Conservation (phyloP, 2,888 invertebrate species). For the Argynnis bischoffii region DNA sequence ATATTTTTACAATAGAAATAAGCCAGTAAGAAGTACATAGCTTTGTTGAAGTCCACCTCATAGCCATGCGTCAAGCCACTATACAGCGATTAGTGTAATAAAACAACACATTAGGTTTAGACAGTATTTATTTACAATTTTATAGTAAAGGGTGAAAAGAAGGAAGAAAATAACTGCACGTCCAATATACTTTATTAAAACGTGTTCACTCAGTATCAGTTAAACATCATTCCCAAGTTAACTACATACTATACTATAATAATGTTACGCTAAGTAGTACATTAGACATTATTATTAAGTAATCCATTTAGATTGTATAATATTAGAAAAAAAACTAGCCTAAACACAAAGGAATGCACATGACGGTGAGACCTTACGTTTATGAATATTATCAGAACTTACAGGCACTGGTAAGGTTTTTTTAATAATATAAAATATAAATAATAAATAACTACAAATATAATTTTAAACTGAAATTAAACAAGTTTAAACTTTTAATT, state of each 20-base stretch:
- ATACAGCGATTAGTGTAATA: constrained; percentile 67
- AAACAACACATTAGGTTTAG: constrained; percentile 63
- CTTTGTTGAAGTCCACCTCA: constrained; percentile 7
- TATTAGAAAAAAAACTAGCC: constrained; percentile 33
- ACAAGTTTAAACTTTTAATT: constrained; percentile 1
- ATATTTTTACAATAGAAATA: not conserved
- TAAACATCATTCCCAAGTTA: constrained; percentile 34
- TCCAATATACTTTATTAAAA: constrained; percentile 49
- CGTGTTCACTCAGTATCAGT: constrained; percentile 30
- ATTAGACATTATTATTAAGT: constrained; percentile 31
- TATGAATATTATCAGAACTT: constrained; percentile 77
- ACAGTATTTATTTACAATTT: constrained; percentile 64
- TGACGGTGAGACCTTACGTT: constrained; percentile 47
- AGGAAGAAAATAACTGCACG: constrained; percentile 41
- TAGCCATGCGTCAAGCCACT: constrained; percentile 50
- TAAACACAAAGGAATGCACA: constrained; percentile 53
- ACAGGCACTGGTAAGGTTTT: constrained; percentile 74
- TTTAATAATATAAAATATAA: constrained; percentile 41
- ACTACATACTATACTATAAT: constrained; percentile 30
- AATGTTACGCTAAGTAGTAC: constrained; percentile 32
- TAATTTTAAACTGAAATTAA: constrained; percentile 34
- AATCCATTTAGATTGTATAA: constrained; percentile 37
- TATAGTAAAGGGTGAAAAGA: constrained; percentile 47
- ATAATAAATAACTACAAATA: constrained; percentile 47
- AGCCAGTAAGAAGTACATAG: not conserved